Percentiles rank a stretch among this genome's conserved stretches.
These are phyloP conservation scores for Pycnonotus jocosus DNA, from an alignment of 2,113 vertebrate genomes.

Conservation along the genomic window DNA sequence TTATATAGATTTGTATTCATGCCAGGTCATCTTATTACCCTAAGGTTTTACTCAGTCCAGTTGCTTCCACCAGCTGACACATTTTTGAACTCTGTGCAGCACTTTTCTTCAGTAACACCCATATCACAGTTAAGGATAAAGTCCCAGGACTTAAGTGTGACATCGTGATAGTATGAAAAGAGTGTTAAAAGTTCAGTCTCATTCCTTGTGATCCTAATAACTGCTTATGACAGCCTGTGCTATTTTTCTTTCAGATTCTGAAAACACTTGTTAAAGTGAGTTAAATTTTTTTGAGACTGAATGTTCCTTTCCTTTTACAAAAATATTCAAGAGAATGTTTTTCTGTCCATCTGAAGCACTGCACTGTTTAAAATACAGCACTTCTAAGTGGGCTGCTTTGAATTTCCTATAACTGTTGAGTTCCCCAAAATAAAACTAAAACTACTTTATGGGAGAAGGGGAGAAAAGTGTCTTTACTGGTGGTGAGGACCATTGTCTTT, in stretches of 20 bases:
- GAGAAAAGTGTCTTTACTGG: neutral
- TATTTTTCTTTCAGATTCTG: neutral
- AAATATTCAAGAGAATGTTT: neutral
- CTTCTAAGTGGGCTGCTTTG: neutral
- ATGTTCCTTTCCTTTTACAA: neutral
- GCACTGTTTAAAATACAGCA: neutral
- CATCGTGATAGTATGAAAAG: neutral
- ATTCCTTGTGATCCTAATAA: neutral
- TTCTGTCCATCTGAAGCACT: neutral
- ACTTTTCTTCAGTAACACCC: neutral
- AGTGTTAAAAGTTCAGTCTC: neutral
- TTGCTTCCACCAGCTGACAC: neutral
- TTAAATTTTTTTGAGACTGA: neutral
- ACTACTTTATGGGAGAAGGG: neutral
- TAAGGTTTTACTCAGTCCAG: neutral
- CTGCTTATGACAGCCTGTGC: neutral
- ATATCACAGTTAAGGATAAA: neutral
- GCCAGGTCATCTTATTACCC: neutral
- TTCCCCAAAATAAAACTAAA: neutral
- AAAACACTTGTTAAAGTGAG: neutral
- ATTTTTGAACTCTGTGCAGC: neutral
- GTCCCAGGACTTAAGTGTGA: neutral
- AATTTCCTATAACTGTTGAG: neutral
- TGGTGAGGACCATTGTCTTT: neutral
- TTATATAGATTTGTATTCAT: neutral